Conservation (phyloP, 2,113 vertebrate species). For the Aphelocoma coerulescens region DNA sequence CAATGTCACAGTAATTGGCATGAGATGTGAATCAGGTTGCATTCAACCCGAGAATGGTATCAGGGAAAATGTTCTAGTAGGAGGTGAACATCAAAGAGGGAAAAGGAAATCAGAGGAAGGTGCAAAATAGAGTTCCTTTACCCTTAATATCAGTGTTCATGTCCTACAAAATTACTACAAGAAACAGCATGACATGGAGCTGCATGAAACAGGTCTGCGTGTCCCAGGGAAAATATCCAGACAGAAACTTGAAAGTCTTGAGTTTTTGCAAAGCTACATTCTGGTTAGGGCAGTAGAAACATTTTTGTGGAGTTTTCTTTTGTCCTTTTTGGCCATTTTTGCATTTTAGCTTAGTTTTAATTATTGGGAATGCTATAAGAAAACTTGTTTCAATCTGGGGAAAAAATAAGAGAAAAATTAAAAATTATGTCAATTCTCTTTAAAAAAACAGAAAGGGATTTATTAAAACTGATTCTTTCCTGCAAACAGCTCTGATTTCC, state of each 20-base stretch:
- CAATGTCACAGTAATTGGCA: slow-evolving; percentile 37
- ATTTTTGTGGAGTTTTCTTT: not conserved
- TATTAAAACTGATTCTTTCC: not conserved
- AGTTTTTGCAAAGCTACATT: not conserved
- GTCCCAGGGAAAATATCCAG: slow-evolving; percentile 13
- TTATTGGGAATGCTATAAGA: not conserved
- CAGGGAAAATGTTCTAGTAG: slow-evolving; percentile 22
- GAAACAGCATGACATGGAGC: not conserved
- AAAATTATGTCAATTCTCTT: not conserved
- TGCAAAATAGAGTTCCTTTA: slow-evolving; percentile 26
- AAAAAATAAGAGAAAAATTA: not conserved
- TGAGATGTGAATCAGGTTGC: slow-evolving; percentile 15
- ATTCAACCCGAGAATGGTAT: not conserved
- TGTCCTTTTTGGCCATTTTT: not conserved
- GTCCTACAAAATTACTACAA: slow-evolving; percentile 53
- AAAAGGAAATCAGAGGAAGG: slow-evolving; percentile 34
- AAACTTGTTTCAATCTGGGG: not conserved
- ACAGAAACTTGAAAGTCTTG: not conserved
- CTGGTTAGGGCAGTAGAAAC: not conserved
- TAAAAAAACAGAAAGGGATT: not conserved
- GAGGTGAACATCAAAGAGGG: slow-evolving; percentile 33
- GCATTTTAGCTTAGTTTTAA: not conserved
- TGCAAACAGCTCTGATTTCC: not conserved
- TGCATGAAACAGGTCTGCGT: not conserved
- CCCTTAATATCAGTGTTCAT: slow-evolving; percentile 5